These are phyloP conservation scores for Rhinophrynus dorsalis DNA, from an alignment of 2,797 vertebrate species.

Conservation along the genomic window DNA sequence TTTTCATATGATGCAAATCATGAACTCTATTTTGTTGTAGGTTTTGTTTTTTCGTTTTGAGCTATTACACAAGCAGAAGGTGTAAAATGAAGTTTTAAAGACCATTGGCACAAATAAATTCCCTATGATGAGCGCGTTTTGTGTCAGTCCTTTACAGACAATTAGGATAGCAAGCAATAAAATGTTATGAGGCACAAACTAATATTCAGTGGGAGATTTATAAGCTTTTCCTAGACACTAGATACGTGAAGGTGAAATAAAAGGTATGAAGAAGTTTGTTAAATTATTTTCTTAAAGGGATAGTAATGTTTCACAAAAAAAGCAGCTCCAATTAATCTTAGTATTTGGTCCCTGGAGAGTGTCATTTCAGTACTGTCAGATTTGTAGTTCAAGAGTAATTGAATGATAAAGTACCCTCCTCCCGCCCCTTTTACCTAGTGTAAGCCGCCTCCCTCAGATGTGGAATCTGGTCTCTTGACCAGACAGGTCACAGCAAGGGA, in stretches of 20 bases:
- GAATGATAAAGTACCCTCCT: too few relatives aligned
- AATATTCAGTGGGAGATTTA: slow-evolving; percentile 34
- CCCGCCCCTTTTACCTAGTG: too few relatives aligned
- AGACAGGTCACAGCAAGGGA: too few relatives aligned
- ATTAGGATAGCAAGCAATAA: slow-evolving; percentile 61
- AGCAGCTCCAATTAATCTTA: too few relatives aligned
- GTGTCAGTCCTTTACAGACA: slow-evolving; percentile 58
- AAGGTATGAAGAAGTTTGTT: slow-evolving; percentile 1
- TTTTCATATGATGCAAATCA: too few relatives aligned
- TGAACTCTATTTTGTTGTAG: too few relatives aligned
- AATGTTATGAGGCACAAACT: slow-evolving; percentile 53
- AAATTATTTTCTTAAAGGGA: too few relatives aligned
- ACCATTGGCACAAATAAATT: slow-evolving; percentile 51
- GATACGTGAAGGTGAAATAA: slow-evolving; percentile 31
- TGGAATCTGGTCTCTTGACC: too few relatives aligned
- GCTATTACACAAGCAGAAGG: not conserved
- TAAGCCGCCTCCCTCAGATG: too few relatives aligned
- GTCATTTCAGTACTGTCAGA: too few relatives aligned
- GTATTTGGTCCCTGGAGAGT: too few relatives aligned
- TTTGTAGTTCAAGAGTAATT: too few relatives aligned
- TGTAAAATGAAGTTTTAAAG: slow-evolving; percentile 48
- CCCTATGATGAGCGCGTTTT: slow-evolving; percentile 39
- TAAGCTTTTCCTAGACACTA: slow-evolving; percentile 12
- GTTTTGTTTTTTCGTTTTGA: not conserved
- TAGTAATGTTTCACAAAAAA: not conserved